phyloP scores from a whole-genome alignment of 1,140 invertebrate species.

The Colletes gigas region DNA sequence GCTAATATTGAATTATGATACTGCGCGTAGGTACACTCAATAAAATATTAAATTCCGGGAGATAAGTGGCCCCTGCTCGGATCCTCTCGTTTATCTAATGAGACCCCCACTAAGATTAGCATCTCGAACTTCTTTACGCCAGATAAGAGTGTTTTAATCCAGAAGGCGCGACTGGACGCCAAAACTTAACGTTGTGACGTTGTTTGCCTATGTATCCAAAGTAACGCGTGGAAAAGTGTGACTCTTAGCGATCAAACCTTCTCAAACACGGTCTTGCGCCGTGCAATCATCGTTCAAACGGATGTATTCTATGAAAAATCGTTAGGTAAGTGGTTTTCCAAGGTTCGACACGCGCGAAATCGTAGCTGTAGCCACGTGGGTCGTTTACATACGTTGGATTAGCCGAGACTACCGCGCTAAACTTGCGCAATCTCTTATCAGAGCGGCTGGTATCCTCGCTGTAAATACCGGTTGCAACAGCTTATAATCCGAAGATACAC shows the following conservation, averaged over 20 bases:
- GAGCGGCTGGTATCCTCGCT: slow-evolving; percentile 39
- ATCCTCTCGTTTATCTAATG: slow-evolving; percentile 25
- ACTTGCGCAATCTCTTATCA: slow-evolving; percentile 65
- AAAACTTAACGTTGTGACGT: too few relatives aligned
- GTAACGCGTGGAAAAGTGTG: too few relatives aligned
- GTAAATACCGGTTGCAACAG: slow-evolving; percentile 66
- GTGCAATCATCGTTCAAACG: too few relatives aligned
- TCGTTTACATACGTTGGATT: slow-evolving; percentile 53
- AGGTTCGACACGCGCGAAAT: too few relatives aligned
- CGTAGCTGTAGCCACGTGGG: slow-evolving; percentile 47
- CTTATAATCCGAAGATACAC: slow-evolving; percentile 63
- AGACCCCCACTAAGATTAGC: slow-evolving; percentile 36
- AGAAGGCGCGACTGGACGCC: too few relatives aligned
- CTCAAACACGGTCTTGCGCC: too few relatives aligned
- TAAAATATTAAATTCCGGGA: slow-evolving; percentile 42
- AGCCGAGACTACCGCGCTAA: slow-evolving; percentile 47
- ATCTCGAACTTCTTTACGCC: slow-evolving; percentile 19
- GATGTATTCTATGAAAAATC: too few relatives aligned
- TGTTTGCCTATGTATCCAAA: too few relatives aligned
- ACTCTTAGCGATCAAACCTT: too few relatives aligned
- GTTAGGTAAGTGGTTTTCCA: too few relatives aligned
- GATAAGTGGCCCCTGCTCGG: slow-evolving; percentile 16
- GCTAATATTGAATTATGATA: slow-evolving; percentile 53
- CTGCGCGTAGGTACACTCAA: slow-evolving; percentile 32
- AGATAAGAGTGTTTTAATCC: too few relatives aligned